phyloP scores from a whole-genome alignment of 2,888 invertebrate species.

The Euphydryas editha region DNA sequence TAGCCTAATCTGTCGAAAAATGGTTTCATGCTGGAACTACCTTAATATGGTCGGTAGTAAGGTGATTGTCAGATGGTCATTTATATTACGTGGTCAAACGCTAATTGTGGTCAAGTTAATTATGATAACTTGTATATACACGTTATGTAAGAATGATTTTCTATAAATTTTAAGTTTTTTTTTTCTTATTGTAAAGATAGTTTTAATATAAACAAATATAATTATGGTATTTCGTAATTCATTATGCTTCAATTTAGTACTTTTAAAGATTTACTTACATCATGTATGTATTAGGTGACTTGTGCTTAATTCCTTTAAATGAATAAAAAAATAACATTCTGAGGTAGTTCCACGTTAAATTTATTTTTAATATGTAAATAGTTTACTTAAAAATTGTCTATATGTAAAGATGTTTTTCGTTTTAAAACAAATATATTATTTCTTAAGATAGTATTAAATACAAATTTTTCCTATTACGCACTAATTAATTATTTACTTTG shows the following conservation, averaged over 20 bases:
- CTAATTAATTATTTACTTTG: conserved; percentile 35
- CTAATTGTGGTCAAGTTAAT: background rate
- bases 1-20: background rate
- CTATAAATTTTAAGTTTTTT: background rate
- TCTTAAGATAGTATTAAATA: conserved; percentile 17
- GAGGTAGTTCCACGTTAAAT: conserved; percentile 17
- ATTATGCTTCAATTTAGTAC: too few species aligned
- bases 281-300: background rate
- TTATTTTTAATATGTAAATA: conserved; percentile 16
- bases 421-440: conserved; percentile 12
- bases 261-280: too few species aligned
- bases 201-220: too few species aligned
- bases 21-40: too few species aligned
- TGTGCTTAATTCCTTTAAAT: background rate
- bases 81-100: background rate
- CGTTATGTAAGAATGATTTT: background rate
- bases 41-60: background rate
- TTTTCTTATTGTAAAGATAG: background rate
- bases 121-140: background rate
- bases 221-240: too few species aligned
- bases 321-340: background rate
- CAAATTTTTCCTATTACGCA: conserved; percentile 31
- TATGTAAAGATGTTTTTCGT: conserved; percentile 23
- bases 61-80: background rate
- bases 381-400: conserved; percentile 16